A percentile compares a stretch with the other conserved stretches of the same genome.
Conservation (phyloP, 2,888 invertebrate genomes). For the Chelonus formosanus region DNA sequence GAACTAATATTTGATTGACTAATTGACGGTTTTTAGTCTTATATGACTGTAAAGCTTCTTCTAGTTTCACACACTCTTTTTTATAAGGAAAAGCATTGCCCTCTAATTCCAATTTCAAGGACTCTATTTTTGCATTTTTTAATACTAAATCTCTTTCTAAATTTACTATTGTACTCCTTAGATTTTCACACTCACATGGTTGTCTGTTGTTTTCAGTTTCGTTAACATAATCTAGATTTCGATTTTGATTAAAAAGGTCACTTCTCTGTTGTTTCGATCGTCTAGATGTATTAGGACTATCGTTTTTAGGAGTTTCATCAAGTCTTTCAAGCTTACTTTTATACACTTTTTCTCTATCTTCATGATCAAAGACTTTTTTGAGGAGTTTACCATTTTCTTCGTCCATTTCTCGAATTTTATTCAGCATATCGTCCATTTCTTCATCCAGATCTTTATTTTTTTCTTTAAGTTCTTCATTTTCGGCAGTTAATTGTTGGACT, state of each 20-base stretch:
- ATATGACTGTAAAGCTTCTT: conserved; percentile 46
- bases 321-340: background rate
- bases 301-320: too few relatives aligned
- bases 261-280: conserved; percentile 45
- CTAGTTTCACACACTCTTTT: conserved; percentile 53
- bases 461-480: conserved; percentile 60
- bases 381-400: conserved; percentile 62
- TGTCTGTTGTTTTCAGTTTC: conserved; percentile 32
- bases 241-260: conserved; percentile 50
- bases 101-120: conserved; percentile 54
- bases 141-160: conserved; percentile 53
- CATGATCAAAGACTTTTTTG: conserved; percentile 11
- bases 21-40: conserved; percentile 45
- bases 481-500: conserved; percentile 63
- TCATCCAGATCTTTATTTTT: conserved; percentile 67
- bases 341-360: conserved; percentile 10
- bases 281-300: conserved; percentile 17
- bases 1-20: conserved; percentile 44
- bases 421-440: conserved; percentile 63
- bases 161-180: conserved; percentile 47
- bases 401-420: conserved; percentile 50
- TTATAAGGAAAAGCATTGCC: conserved; percentile 54
- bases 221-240: conserved; percentile 43
- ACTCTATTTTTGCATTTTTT: conserved; percentile 53
- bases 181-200: conserved; percentile 32